Conservation (phyloP, 1,140 invertebrate genomes). For the Drosophila setifemur region DNA sequence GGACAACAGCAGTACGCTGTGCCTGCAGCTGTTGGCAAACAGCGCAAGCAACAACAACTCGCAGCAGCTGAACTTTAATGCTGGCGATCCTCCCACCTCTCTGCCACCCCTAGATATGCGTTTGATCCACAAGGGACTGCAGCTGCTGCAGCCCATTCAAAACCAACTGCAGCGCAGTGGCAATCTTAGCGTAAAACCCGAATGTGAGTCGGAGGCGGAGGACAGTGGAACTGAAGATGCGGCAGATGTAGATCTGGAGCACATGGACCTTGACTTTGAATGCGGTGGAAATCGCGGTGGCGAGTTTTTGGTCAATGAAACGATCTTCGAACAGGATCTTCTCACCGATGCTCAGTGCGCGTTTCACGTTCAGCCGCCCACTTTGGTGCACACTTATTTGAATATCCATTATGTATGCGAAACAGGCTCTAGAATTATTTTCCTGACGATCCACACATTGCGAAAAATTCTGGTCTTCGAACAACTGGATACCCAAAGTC, state of each 20-base stretch:
- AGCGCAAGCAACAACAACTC: constrained; percentile 77
- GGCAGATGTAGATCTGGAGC: constrained; percentile 43
- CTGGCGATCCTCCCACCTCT: constrained; percentile 32
- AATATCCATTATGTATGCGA: constrained; percentile 96
- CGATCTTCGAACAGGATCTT: constrained; percentile 84
- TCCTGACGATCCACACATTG: constrained; percentile 94
- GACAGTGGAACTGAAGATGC: constrained; percentile 69
- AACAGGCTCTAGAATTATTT: constrained; percentile 93
- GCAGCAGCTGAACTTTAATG: constrained; percentile 73
- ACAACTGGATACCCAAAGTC: constrained; percentile 90
- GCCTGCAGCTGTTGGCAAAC: constrained; percentile 65
- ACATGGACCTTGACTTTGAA: constrained; percentile 61
- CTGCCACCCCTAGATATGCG: constrained; percentile 85
- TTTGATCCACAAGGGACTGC: constrained; percentile 89
- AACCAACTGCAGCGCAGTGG: constrained; percentile 73
- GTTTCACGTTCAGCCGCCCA: constrained; percentile 92
- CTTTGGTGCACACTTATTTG: constrained; percentile 90
- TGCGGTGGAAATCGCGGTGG: constrained; percentile 39
- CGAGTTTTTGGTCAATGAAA: constrained; percentile 74
- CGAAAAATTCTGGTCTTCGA: constrained; percentile 92
- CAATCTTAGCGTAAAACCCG: constrained; percentile 45
- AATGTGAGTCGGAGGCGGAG: constrained; percentile 68
- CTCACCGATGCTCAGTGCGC: constrained; percentile 87
- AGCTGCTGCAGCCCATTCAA: constrained; percentile 87
- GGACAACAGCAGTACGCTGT: constrained; percentile 84